Evolutionary conservation across 2,888 invertebrate species (phyloP).

Genomic region (Protophormia terraenovae): DNA sequence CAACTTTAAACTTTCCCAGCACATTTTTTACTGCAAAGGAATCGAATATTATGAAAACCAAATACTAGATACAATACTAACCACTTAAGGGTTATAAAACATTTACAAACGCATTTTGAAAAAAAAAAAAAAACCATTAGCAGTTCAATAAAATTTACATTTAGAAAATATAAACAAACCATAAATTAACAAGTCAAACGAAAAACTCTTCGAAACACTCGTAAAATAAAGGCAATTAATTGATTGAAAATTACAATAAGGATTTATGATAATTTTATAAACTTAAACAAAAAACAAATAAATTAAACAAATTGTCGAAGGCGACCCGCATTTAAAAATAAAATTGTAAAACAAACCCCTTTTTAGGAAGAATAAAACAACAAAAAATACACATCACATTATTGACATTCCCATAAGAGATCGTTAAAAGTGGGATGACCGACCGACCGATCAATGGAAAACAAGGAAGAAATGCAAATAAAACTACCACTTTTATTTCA

Average conservation of each 20-base stretch:
- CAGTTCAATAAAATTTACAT: conserved; percentile 38
- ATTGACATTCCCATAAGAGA: conserved; percentile 46
- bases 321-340: conserved; percentile 36
- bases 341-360: not conserved
- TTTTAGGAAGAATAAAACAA: not conserved
- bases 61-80: too few species aligned
- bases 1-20: too few species aligned
- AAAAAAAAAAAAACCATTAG: conserved; percentile 17
- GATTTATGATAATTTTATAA: conserved; percentile 35
- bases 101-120: too few species aligned
- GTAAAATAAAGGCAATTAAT: conserved; percentile 41
- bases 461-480: not conserved
- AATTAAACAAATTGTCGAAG: conserved; percentile 18
- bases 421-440: conserved; percentile 14
- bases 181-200: not conserved
- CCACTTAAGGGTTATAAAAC: too few species aligned
- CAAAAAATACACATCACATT: conserved; percentile 14
- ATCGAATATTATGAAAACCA: too few species aligned
- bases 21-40: too few species aligned
- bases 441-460: conserved; percentile 23
- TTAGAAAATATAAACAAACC: conserved; percentile 5
- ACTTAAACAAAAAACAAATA: conserved; percentile 5
- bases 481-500: conserved; percentile 27
- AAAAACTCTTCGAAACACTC: not conserved
- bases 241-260: conserved; percentile 18